Conservation (phyloP, 2,113 vertebrate species). For the human region DNA sequence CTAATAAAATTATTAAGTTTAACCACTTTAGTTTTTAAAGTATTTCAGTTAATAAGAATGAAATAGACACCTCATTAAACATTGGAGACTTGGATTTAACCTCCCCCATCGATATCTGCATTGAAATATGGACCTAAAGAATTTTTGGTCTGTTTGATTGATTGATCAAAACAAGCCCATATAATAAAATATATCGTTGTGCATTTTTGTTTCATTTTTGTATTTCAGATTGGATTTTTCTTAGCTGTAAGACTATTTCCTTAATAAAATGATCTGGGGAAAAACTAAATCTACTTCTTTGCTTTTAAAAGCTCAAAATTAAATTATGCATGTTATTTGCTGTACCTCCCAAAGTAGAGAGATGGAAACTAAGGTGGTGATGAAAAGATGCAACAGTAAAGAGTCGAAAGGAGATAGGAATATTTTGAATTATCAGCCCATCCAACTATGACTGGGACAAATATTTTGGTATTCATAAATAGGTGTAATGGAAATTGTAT, state of each 20-base stretch:
- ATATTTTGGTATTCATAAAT: neutral
- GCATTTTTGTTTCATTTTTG: conserved; percentile 20
- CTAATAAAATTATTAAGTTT: conserved; percentile 86
- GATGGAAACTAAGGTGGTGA: neutral
- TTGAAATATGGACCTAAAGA: conserved; percentile 74
- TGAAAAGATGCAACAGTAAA: neutral
- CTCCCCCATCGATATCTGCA: conserved; percentile 74
- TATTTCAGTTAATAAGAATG: conserved; percentile 79
- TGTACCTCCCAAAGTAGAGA: neutral
- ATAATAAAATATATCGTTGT: conserved; percentile 64
- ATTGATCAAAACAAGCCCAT: conserved; percentile 74
- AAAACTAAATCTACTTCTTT: conserved; percentile 24
- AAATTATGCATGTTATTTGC: neutral
- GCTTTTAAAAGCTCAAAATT: conserved; percentile 20
- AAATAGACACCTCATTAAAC: conserved; percentile 79
- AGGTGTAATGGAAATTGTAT: neutral
- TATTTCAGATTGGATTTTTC: conserved; percentile 68
- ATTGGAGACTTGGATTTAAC: conserved; percentile 59
- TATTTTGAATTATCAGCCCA: neutral
- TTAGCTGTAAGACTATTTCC: conserved; percentile 62
- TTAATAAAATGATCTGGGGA: conserved; percentile 72
- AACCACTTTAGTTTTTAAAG: conserved; percentile 80
- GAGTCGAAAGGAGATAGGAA: neutral
- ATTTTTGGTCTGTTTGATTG: conserved; percentile 68
- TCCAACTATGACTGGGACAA: neutral